Percentiles rank a stretch among this genome's conserved stretches.
Conservation (phyloP, 1,140 invertebrate species). For the Leptopilina boulardi region DNA sequence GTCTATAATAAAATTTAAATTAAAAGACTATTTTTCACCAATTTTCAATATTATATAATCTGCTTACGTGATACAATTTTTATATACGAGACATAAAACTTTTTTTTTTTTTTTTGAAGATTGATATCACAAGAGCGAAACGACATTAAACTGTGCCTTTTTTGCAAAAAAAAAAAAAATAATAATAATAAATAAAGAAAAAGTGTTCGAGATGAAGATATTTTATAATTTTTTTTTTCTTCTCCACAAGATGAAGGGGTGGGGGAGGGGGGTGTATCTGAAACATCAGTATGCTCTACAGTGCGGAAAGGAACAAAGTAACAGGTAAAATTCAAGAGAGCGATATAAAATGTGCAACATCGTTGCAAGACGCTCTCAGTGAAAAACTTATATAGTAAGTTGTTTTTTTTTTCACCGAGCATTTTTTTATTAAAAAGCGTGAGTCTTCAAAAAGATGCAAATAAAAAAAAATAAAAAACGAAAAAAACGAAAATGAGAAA, state of each 20-base stretch:
- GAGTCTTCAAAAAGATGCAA: background rate
- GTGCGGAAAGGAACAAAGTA: conserved; percentile 6
- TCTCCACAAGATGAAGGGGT: too few relatives aligned
- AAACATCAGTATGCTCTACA: background rate
- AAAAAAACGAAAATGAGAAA: too few relatives aligned
- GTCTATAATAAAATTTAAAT: too few relatives aligned
- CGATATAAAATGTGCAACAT: background rate
- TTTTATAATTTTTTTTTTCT: background rate
- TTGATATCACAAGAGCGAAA: background rate
- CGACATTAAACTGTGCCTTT: background rate
- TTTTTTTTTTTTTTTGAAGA: background rate
- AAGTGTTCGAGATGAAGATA: background rate
- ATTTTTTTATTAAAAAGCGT: background rate
- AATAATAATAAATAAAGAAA: background rate
- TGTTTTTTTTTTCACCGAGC: background rate
- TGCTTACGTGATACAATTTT: background rate
- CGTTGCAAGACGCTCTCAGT: background rate
- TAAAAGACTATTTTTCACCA: background rate
- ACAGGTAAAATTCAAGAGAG: conserved; percentile 6
- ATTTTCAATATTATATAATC: background rate
- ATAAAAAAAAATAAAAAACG: background rate
- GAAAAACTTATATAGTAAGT: background rate
- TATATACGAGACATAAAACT: background rate
- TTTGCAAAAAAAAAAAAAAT: background rate
- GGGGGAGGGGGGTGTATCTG: background rate